Evolutionary conservation across 2,888 invertebrate species (phyloP).

Genomic region (Zele albiditarsus): DNA sequence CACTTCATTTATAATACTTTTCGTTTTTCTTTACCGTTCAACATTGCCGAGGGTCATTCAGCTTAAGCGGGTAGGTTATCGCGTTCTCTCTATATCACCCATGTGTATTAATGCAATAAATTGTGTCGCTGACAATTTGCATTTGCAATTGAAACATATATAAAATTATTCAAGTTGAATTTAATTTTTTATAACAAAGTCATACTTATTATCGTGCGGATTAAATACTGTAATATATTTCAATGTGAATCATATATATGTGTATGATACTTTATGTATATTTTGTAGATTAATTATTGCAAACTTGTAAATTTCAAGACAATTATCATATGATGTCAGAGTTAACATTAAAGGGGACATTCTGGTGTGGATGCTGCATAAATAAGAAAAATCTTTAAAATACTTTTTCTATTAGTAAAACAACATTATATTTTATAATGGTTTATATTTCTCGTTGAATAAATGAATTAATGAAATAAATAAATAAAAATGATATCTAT

Average conservation of each 20-base stretch:
- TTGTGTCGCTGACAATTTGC: background rate
- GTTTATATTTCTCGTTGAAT: too few species aligned
- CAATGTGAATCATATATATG: background rate
- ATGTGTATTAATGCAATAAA: background rate
- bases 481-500: too few species aligned
- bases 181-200: background rate
- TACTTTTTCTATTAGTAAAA: too few species aligned
- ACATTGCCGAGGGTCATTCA: background rate
- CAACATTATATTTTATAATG: too few species aligned
- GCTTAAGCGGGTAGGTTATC: conserved; percentile 7
- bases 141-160: conserved; percentile 2
- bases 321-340: too few species aligned
- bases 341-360: too few species aligned
- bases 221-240: background rate
- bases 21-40: background rate
- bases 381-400: too few species aligned
- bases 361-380: too few species aligned
- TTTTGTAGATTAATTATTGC: too few species aligned
- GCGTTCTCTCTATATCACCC: background rate
- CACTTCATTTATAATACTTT: background rate
- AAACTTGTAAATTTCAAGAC: too few species aligned
- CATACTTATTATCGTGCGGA: background rate
- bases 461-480: too few species aligned
- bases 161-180: background rate
- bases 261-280: background rate